phyloP scores from a whole-genome alignment of 1,140 invertebrate species.

The Lepidotrigona ventralis region DNA sequence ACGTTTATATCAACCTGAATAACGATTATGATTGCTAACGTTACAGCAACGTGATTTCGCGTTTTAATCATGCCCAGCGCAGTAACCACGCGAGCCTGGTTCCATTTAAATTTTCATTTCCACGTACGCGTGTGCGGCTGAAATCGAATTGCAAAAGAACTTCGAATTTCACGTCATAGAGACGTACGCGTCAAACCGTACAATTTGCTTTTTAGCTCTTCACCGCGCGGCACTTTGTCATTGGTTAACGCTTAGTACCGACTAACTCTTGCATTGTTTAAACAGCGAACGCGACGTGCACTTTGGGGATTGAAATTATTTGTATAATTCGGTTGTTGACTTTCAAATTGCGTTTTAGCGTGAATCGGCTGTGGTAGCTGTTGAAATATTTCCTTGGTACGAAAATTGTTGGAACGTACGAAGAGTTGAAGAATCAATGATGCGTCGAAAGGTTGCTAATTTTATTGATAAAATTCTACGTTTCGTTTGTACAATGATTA shows the following conservation, averaged over 20 bases:
- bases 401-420: too few relatives aligned
- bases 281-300: too few relatives aligned
- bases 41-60: conserved; percentile 14
- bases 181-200: not conserved
- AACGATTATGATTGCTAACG: conserved; percentile 28
- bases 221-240: not conserved
- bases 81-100: not conserved
- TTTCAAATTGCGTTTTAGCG: not conserved
- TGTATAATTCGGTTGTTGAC: not conserved
- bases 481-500: too few relatives aligned
- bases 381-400: not conserved
- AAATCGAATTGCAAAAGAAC: conserved; percentile 14
- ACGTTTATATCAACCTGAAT: conserved; percentile 42
- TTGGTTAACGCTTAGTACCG: not conserved
- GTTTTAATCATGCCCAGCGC: not conserved
- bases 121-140: not conserved
- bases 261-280: not conserved
- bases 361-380: not conserved
- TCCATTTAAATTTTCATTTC: conserved; percentile 24
- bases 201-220: not conserved
- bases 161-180: not conserved
- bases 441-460: not conserved
- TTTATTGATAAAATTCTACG: too few relatives aligned
- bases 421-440: not conserved
- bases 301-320: not conserved